A percentile compares a stretch with the other conserved stretches of the same genome.
These are phyloP conservation scores for Rhodinocichla rosea DNA, from an alignment of 2,113 vertebrate genomes.

Conservation along the genomic window DNA sequence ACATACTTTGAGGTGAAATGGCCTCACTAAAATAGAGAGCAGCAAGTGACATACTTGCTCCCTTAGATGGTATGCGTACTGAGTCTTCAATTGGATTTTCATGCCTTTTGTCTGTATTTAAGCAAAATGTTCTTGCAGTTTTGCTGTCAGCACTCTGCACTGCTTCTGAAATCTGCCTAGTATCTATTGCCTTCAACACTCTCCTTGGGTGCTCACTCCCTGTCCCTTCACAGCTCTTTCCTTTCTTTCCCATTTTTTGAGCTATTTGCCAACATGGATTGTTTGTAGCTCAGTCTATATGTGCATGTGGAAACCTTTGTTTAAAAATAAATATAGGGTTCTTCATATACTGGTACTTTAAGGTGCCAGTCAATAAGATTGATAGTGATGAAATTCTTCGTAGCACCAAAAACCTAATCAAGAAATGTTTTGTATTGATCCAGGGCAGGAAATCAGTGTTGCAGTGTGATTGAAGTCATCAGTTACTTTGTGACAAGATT, in stretches of 20 bases:
- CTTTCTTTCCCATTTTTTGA: background rate
- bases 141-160: background rate
- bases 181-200: background rate
- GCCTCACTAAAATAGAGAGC: background rate
- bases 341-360: background rate
- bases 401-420: background rate
- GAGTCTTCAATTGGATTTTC: background rate
- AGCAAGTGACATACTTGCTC: background rate
- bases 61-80: background rate
- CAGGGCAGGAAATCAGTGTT: conserved; percentile 5
- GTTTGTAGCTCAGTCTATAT: background rate
- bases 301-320: background rate
- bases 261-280: background rate
- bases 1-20: background rate
- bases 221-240: background rate
- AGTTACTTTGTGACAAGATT: conserved; percentile 19
- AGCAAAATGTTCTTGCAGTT: background rate
- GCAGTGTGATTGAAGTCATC: conserved; percentile 37
- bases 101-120: background rate
- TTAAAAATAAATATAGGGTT: background rate
- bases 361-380: background rate
- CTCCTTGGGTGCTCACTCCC: background rate
- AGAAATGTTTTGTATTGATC: conserved; percentile 30
- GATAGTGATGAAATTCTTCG: conserved; percentile 14
- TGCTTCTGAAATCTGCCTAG: background rate